Evolutionary conservation across 64 coral and sea anemone genomes (phyloP).

Genomic region (Pocillopora verrucosa): DNA sequence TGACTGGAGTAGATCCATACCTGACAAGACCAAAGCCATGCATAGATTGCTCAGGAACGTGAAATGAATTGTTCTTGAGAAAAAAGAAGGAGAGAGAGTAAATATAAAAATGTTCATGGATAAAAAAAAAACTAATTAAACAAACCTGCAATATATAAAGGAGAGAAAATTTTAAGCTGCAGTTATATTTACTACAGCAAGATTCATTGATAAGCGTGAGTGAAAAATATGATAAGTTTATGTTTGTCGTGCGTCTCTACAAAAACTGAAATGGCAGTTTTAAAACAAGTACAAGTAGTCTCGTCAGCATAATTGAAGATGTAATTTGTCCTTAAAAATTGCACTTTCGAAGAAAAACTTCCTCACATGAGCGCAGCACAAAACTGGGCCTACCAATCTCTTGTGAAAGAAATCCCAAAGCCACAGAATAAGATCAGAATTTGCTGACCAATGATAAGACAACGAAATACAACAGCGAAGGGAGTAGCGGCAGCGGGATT

Average conservation of each 20-base stretch:
- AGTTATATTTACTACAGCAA: no score
- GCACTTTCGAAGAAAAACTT: no score
- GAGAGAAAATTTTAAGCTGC: no score
- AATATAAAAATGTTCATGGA: background rate
- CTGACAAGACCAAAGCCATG: constrained; percentile 59
- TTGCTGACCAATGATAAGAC: constrained; percentile 86
- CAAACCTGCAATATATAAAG: no score
- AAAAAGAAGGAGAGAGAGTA: background rate
- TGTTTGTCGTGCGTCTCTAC: no score
- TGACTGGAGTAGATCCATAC: background rate
- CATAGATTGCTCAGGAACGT: constrained; percentile 67
- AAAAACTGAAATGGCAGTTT: no score
- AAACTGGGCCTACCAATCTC: constrained; percentile 66
- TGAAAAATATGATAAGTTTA: no score
- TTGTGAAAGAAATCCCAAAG: constrained; percentile 98
- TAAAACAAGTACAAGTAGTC: no score
- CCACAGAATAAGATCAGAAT: constrained; percentile 79
- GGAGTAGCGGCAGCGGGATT: constrained; percentile 64
- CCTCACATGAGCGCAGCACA: no score
- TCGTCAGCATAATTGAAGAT: background rate
- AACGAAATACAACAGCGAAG: constrained; percentile 81
- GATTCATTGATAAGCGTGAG: no score
- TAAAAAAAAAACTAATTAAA: no score
- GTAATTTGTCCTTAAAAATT: no score
- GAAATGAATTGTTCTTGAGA: constrained; percentile 75